phyloP scores from a whole-genome alignment of 2,888 invertebrate species.

The Iphiclides podalirius region DNA sequence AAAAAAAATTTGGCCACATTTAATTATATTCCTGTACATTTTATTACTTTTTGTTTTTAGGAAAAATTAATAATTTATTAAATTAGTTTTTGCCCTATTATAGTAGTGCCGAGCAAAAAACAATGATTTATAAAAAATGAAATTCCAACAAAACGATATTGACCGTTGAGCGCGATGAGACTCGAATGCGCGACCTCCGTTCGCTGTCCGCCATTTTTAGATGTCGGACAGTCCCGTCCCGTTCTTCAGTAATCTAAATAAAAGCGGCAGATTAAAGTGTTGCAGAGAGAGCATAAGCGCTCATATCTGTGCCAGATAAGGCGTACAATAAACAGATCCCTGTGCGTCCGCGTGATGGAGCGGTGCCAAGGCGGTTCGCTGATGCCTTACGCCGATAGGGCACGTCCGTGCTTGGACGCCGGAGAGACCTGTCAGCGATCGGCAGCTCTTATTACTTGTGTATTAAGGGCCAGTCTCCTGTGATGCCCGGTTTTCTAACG shows the following conservation, averaged over 20 bases:
- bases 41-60: too few relatives aligned
- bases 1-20: too few relatives aligned
- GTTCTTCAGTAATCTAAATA: background rate
- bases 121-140: too few relatives aligned
- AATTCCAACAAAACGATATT: too few relatives aligned
- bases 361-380: background rate
- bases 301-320: background rate
- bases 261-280: background rate
- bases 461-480: background rate
- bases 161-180: too few relatives aligned
- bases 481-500: too few relatives aligned
- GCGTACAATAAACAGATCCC: background rate
- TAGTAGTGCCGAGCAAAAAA: too few relatives aligned
- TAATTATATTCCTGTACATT: too few relatives aligned
- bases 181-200: too few relatives aligned
- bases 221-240: background rate
- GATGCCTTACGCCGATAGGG: conserved; percentile 4
- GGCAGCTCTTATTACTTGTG: background rate
- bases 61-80: too few relatives aligned
- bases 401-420: conserved; percentile 20
- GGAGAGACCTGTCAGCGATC: background rate
- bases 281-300: background rate
- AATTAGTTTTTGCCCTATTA: too few relatives aligned
- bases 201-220: too few relatives aligned
- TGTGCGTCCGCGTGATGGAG: conserved; percentile 12